phyloP scores from a whole-genome alignment of 2,113 vertebrate genomes.

The Macquaria australasica region DNA sequence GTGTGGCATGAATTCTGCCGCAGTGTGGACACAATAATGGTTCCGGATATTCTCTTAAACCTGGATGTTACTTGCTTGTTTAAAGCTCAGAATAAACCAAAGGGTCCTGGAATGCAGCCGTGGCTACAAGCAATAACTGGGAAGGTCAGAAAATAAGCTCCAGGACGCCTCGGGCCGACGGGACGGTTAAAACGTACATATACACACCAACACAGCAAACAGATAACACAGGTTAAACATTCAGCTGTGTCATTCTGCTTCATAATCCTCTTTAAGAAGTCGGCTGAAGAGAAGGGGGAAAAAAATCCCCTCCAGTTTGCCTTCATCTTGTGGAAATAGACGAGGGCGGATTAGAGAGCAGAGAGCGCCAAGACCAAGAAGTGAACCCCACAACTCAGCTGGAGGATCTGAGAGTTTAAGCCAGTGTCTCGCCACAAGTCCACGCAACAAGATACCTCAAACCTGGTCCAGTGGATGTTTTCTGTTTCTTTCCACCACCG shows the following conservation, averaged over 20 bases:
- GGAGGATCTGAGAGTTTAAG: slow-evolving; percentile 31
- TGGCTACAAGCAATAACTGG: slow-evolving; percentile 45
- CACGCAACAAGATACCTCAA: not conserved
- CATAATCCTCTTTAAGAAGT: slow-evolving; percentile 35
- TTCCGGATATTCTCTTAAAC: slow-evolving; percentile 34
- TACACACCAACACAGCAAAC: not conserved
- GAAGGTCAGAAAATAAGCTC: slow-evolving; percentile 48
- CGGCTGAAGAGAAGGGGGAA: not conserved
- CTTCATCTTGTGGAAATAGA: slow-evolving; percentile 46
- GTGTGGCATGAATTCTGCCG: not conserved
- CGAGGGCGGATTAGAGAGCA: slow-evolving; percentile 24
- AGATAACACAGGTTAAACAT: not conserved
- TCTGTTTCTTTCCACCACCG: too few relatives aligned
- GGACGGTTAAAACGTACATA: not conserved
- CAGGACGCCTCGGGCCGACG: slow-evolving; percentile 11
- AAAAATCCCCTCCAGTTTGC: not conserved
- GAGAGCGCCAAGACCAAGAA: slow-evolving; percentile 20
- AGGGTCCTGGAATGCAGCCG: slow-evolving; percentile 52
- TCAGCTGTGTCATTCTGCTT: slow-evolving; percentile 28
- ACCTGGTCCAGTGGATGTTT: not conserved
- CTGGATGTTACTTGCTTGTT: slow-evolving; percentile 27
- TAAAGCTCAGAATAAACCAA: slow-evolving; percentile 32
- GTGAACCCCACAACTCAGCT: slow-evolving; percentile 34
- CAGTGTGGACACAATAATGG: slow-evolving; percentile 11
- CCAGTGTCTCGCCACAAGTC: slow-evolving; percentile 43